Conservation (phyloP, 1,140 invertebrate species). For the Sycobia sp. region DNA sequence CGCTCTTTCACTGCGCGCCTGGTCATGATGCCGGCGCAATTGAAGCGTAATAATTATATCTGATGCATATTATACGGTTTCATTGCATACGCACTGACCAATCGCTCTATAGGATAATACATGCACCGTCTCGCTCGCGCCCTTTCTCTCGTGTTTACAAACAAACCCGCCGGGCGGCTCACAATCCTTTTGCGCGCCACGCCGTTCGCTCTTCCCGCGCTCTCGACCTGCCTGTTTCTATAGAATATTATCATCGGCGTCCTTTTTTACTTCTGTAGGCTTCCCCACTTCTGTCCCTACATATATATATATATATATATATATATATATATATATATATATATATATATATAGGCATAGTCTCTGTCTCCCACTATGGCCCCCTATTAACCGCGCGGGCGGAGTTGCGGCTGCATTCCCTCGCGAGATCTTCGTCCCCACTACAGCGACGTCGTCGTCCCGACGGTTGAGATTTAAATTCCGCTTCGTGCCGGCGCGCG, state of each 20-base stretch:
- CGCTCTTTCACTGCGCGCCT: too few relatives aligned
- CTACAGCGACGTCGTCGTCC: conserved; percentile 33
- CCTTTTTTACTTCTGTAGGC: conserved; percentile 17
- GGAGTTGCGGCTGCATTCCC: conserved; percentile 21
- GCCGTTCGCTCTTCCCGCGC: neutral
- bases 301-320: too few relatives aligned
- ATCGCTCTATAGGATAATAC: too few relatives aligned
- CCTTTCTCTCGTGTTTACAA: conserved; percentile 27
- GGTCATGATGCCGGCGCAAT: too few relatives aligned
- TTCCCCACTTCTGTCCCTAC: neutral
- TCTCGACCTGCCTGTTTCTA: neutral
- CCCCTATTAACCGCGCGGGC: too few relatives aligned
- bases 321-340: too few relatives aligned
- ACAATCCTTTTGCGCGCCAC: neutral
- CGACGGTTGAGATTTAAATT: conserved; percentile 59
- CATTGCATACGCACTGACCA: too few relatives aligned
- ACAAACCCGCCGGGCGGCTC: conserved; percentile 7
- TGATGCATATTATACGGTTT: too few relatives aligned
- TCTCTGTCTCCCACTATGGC: neutral
- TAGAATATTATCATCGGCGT: too few relatives aligned
- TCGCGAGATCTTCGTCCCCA: conserved; percentile 13
- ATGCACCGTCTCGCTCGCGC: neutral
- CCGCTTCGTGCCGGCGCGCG: conserved; percentile 39
- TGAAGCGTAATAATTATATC: too few relatives aligned
- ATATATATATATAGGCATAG: too few relatives aligned